phyloP scores from a whole-genome alignment of 2,113 vertebrate genomes.

The Danionella cerebrum region DNA sequence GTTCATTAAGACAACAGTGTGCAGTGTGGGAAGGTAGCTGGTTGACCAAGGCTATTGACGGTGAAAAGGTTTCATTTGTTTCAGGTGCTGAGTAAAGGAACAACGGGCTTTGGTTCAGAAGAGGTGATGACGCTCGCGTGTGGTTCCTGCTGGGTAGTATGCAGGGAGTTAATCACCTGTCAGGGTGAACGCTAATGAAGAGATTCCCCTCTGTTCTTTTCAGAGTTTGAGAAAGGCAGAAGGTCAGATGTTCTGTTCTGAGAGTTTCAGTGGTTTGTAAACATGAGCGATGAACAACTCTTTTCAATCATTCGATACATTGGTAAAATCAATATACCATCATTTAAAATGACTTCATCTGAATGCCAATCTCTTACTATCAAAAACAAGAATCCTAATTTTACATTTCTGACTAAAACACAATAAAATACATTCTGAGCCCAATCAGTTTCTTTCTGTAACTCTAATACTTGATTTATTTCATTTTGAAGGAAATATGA shows the following conservation, averaged over 20 bases:
- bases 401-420: too few relatives aligned
- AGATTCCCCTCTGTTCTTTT: slow-evolving; percentile 40
- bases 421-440: too few relatives aligned
- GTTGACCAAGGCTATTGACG: slow-evolving; percentile 16
- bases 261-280: background rate
- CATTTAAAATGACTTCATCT: too few relatives aligned
- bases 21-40: too few relatives aligned
- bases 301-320: background rate
- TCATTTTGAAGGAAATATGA: too few relatives aligned
- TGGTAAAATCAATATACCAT: background rate
- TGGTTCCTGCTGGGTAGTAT: slow-evolving; percentile 47
- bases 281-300: background rate
- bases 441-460: too few relatives aligned
- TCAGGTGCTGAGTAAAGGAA: slow-evolving; percentile 9
- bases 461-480: too few relatives aligned
- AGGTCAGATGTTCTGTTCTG: background rate
- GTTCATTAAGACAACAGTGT: too few relatives aligned
- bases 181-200: slow-evolving; percentile 57
- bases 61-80: background rate
- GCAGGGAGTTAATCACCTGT: slow-evolving; percentile 63
- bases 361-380: too few relatives aligned
- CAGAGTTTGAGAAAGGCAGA: background rate
- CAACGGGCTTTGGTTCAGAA: slow-evolving; percentile 46
- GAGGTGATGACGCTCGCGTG: slow-evolving; percentile 58
- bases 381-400: too few relatives aligned